A percentile compares a stretch with the other conserved stretches of the same genome.
These are phyloP conservation scores for Oryzias melastigma DNA, from an alignment of 2,113 vertebrate genomes.

Conservation along the genomic window DNA sequence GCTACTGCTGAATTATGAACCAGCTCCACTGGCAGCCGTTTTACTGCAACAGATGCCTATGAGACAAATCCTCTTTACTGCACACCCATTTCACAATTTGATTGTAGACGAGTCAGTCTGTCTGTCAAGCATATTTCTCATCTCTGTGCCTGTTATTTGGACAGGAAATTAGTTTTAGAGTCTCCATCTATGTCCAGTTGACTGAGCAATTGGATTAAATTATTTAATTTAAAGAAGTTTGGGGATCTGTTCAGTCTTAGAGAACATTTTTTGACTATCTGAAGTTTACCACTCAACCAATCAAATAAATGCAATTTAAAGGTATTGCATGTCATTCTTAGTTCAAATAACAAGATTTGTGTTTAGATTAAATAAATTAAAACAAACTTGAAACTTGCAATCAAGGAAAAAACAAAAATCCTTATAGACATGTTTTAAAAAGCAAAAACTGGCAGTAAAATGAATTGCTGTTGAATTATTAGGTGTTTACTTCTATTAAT, in stretches of 20 bases:
- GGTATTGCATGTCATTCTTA: too few species aligned
- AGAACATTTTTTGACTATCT: not conserved
- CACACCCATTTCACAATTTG: constrained; percentile 50
- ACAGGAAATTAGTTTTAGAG: constrained; percentile 26
- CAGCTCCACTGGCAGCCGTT: constrained; percentile 53
- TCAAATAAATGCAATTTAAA: too few species aligned
- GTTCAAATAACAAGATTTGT: too few species aligned
- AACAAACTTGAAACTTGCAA: too few species aligned
- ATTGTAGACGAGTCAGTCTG: constrained; percentile 47
- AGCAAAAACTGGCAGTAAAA: too few species aligned
- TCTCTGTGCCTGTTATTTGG: constrained; percentile 32
- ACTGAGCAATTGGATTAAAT: not conserved
- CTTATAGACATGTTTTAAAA: too few species aligned
- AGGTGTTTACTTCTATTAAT: too few species aligned
- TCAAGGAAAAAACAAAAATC: too few species aligned
- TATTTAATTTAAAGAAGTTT: constrained; percentile 2
- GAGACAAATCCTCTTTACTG: constrained; percentile 58
- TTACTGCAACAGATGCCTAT: constrained; percentile 55
- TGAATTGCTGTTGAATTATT: too few species aligned
- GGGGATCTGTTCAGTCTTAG: not conserved
- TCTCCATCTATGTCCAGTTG: constrained; percentile 13
- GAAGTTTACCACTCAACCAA: too few species aligned
- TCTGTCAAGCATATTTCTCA: constrained; percentile 34
- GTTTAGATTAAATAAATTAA: too few species aligned
- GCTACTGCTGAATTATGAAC: constrained; percentile 47